Evolutionary conservation across 2,113 vertebrate genomes (phyloP).

Genomic region (Cyprinodon variegatus): DNA sequence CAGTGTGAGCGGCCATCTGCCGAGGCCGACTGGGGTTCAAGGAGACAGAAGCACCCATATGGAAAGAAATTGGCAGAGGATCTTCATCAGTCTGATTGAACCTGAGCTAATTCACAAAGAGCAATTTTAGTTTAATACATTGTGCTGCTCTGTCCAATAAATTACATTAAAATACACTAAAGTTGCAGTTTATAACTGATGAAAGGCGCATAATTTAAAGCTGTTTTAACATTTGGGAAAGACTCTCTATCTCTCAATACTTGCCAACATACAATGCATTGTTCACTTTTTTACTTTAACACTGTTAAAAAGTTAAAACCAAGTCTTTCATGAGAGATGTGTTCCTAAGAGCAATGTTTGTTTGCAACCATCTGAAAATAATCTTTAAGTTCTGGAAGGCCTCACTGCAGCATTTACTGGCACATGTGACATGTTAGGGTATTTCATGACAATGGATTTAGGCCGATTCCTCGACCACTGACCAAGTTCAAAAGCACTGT

Average conservation of each 20-base stretch:
- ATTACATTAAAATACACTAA: background rate
- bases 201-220: background rate
- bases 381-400: slow-evolving; percentile 44
- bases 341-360: no score
- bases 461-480: slow-evolving; percentile 44
- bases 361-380: slow-evolving; percentile 12
- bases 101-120: no score
- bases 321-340: background rate
- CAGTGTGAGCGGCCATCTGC: no score
- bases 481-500: slow-evolving; percentile 55
- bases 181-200: background rate
- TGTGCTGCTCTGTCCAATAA: no score
- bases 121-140: no score
- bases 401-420: slow-evolving; percentile 37
- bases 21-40: no score
- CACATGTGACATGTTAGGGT: slow-evolving; percentile 58
- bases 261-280: background rate
- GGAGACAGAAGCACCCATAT: no score
- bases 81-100: no score
- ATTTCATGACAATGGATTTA: slow-evolving; percentile 56
- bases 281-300: background rate
- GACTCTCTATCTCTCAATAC: background rate
- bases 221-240: background rate
- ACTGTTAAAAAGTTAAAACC: slow-evolving; percentile 16
- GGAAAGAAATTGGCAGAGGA: no score